Percentiles rank a stretch among this genome's conserved stretches.
Conservation (phyloP, 2,113 vertebrate species). For the Syrrhaptes paradoxus region DNA sequence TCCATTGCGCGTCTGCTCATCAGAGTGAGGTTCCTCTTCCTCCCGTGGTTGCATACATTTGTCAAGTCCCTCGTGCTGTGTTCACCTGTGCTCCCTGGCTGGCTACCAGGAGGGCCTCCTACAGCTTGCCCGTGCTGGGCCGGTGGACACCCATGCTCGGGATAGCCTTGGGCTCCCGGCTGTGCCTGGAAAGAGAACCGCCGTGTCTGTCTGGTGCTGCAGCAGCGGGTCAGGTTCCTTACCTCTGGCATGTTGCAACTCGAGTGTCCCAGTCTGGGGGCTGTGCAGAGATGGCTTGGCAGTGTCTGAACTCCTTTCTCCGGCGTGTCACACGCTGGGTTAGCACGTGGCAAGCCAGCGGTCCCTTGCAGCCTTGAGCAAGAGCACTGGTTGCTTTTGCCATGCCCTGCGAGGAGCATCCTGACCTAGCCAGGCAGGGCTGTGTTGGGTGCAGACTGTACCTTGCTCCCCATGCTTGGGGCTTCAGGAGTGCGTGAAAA, state of each 20-base stretch:
- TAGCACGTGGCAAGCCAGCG: not conserved
- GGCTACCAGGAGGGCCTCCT: not conserved
- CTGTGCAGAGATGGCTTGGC: not conserved
- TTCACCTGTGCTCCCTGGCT: not conserved
- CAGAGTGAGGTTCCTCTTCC: not conserved
- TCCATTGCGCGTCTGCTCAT: not conserved
- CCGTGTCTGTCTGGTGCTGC: not conserved
- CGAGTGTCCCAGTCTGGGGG: not conserved
- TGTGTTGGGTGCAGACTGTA: not conserved
- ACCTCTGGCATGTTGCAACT: not conserved
- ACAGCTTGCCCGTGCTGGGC: not conserved
- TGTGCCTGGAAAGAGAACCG: not conserved
- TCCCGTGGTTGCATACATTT: not conserved
- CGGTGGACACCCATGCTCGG: not conserved
- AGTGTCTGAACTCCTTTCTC: not conserved
- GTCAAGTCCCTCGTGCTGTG: not conserved
- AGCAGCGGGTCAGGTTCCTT: not conserved
- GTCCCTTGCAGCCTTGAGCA: not conserved
- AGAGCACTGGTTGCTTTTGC: not conserved
- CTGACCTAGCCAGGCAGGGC: not conserved
- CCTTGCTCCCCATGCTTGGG: not conserved
- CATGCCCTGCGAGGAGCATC: not conserved
- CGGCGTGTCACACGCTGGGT: fast-evolving
- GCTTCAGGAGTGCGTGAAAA: not conserved
- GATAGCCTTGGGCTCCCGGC: not conserved